These are phyloP conservation scores for Neostethus bicornis DNA, from an alignment of 2,797 vertebrate genomes.

Conservation along the genomic window DNA sequence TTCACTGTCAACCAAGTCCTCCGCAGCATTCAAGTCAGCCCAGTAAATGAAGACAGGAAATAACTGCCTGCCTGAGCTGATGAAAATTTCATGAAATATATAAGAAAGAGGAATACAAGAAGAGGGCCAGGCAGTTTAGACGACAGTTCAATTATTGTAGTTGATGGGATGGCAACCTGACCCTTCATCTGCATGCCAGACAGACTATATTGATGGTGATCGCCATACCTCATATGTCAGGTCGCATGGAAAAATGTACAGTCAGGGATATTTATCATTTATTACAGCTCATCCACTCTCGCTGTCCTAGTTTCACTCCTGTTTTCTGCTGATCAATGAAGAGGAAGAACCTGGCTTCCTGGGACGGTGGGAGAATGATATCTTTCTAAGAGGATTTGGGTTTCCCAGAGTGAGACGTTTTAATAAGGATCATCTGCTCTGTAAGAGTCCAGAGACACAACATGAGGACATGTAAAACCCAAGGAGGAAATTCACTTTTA, in stretches of 20 bases:
- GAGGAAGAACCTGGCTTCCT: conserved; percentile 29
- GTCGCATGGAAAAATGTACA: conserved; percentile 17
- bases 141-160: conserved; percentile 64
- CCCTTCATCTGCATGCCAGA: conserved; percentile 54
- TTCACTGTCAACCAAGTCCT: conserved; percentile 50
- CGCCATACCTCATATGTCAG: conserved; percentile 48
- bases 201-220: conserved; percentile 45
- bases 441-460: conserved; percentile 48
- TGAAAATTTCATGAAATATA: conserved; percentile 66
- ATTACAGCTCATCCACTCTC: conserved; percentile 27
- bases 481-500: conserved; percentile 33
- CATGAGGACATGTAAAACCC: conserved; percentile 63
- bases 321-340: conserved; percentile 51
- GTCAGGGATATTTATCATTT: conserved; percentile 51
- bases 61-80: conserved; percentile 41
- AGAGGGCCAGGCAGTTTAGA: conserved; percentile 20
- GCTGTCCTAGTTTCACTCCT: conserved; percentile 36
- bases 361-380: conserved; percentile 39
- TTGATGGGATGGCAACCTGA: conserved; percentile 58
- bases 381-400: conserved; percentile 71
- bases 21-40: conserved; percentile 29
- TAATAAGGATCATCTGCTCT: too few species aligned
- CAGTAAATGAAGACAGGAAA: conserved; percentile 54
- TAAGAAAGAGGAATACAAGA: conserved; percentile 29
- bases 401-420: conserved; percentile 49